phyloP scores from a whole-genome alignment of 1,140 invertebrate genomes.

The Leptopilina boulardi region DNA sequence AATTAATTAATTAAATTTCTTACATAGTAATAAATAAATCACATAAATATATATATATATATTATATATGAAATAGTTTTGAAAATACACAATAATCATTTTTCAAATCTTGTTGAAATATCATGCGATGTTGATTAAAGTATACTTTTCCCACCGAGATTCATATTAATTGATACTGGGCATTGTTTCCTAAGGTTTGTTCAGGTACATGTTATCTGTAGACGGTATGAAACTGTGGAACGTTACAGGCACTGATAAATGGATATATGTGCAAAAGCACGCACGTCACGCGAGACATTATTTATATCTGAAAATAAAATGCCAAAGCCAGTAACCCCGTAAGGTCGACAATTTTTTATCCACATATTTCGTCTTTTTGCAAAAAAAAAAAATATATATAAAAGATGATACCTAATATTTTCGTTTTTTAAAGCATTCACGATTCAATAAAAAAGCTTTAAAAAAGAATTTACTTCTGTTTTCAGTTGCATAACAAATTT shows the following conservation, averaged over 20 bases:
- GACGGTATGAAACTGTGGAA: conserved; percentile 7
- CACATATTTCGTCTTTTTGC: background rate
- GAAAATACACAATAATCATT: background rate
- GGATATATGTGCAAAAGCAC: conserved; percentile 2
- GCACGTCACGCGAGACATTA: conserved; percentile 14
- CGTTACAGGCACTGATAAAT: conserved; percentile 1
- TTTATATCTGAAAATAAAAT: conserved; percentile 3
- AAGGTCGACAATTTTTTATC: conserved; percentile 2
- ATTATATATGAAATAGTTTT: background rate
- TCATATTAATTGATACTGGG: conserved; percentile 16
- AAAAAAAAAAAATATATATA: too few species aligned
- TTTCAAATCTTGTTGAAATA: background rate
- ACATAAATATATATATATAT: too few species aligned
- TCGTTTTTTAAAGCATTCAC: background rate
- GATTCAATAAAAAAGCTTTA: too few species aligned
- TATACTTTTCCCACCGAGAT: background rate
- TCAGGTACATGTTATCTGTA: background rate
- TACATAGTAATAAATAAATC: background rate
- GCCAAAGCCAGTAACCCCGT: background rate
- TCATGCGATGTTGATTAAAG: background rate
- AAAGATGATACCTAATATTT: background rate
- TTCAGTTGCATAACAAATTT: too few species aligned
- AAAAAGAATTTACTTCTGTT: too few species aligned
- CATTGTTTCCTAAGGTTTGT: background rate
- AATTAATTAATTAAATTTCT: background rate